These are phyloP conservation scores for Limenitis camilla DNA, from an alignment of 2,888 invertebrate genomes.

Conservation along the genomic window DNA sequence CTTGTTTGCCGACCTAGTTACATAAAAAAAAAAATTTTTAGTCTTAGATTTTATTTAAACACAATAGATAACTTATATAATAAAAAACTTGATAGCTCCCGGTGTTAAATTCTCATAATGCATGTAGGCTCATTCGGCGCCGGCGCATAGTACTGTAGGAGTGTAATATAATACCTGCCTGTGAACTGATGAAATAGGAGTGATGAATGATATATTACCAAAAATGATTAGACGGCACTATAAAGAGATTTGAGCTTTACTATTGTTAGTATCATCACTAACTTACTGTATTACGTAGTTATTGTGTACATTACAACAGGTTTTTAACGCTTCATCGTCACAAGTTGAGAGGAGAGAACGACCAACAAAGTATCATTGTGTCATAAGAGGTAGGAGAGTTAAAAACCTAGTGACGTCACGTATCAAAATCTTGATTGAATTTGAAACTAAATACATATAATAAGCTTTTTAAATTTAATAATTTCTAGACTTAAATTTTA, in stretches of 20 bases:
- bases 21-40: too few relatives aligned
- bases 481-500: too few relatives aligned
- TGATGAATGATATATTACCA: background rate
- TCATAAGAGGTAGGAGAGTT: too few relatives aligned
- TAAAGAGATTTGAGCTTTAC: background rate
- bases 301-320: background rate
- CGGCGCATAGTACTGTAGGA: conserved; percentile 35
- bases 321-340: too few relatives aligned
- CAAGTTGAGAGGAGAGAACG: too few relatives aligned
- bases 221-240: background rate
- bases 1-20: too few relatives aligned
- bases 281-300: background rate
- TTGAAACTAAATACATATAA: too few relatives aligned
- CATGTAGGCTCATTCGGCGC: conserved; percentile 57
- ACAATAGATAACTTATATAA: too few relatives aligned
- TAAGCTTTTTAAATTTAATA: too few relatives aligned
- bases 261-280: background rate
- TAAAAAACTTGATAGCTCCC: conserved; percentile 19
- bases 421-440: too few relatives aligned
- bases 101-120: conserved; percentile 39
- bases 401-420: too few relatives aligned
- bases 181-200: background rate
- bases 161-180: background rate
- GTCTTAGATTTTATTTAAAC: conserved; percentile 8
- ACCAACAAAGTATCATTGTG: too few relatives aligned